These are phyloP conservation scores for Margaritifera margaritifera DNA, from an alignment of 2,888 invertebrate genomes.

Conservation along the genomic window DNA sequence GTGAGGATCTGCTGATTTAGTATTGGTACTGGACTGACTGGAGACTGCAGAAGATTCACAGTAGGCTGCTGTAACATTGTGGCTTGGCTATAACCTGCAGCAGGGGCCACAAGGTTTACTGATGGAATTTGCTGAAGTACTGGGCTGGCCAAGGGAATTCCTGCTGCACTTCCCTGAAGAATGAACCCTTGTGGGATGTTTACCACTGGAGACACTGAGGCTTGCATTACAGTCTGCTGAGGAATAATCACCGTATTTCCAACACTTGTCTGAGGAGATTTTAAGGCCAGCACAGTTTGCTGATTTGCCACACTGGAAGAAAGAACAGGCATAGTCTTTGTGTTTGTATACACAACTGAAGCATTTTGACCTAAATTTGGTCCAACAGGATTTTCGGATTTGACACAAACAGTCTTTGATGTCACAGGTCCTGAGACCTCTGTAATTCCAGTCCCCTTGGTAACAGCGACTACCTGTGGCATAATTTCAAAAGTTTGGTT, in stretches of 20 bases:
- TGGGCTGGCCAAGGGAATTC: constrained; percentile 28
- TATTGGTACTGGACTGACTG: background rate
- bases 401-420: too few relatives aligned
- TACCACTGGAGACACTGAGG: constrained; percentile 26
- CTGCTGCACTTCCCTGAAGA: constrained; percentile 14
- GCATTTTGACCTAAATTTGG: too few relatives aligned
- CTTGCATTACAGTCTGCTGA: constrained; percentile 12
- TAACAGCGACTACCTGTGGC: too few relatives aligned
- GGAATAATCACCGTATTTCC: constrained; percentile 12
- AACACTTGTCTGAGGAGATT: constrained; percentile 7
- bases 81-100: constrained; percentile 1
- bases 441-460: too few relatives aligned
- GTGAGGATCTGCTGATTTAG: constrained; percentile 5
- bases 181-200: constrained; percentile 25
- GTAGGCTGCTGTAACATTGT: background rate
- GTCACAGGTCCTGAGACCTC: too few relatives aligned
- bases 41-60: constrained; percentile 1
- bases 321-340: too few relatives aligned
- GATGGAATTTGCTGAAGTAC: constrained; percentile 14
- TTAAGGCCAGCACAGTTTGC: constrained; percentile 1
- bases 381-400: too few relatives aligned
- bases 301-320: too few relatives aligned
- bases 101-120: constrained; percentile 2
- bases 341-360: too few relatives aligned
- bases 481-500: too few relatives aligned